A percentile compares a stretch with the other conserved stretches of the same genome.
Evolutionary conservation across 2,797 vertebrate species (phyloP).

Genomic region (Ibycter americanus): DNA sequence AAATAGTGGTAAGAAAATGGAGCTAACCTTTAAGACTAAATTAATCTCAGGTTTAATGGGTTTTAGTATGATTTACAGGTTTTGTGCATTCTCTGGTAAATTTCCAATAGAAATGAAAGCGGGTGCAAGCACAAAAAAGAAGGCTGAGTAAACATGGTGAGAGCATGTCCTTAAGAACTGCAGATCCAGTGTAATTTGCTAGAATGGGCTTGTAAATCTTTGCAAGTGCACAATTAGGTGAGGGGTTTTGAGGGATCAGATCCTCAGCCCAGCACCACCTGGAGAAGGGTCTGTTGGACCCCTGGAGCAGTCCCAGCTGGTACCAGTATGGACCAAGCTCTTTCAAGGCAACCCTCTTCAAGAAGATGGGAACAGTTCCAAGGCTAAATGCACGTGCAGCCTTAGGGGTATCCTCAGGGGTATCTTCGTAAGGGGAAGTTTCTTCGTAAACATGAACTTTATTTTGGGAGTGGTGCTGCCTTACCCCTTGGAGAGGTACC

Average conservation of each 20-base stretch:
- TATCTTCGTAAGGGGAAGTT: not conserved
- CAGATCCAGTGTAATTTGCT: not conserved
- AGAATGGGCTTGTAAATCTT: slow-evolving; percentile 6
- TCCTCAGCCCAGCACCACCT: not conserved
- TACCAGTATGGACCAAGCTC: not conserved
- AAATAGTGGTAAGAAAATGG: slow-evolving; percentile 70
- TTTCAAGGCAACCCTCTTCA: rapidly evolving
- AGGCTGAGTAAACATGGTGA: slow-evolving; percentile 47
- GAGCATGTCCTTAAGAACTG: slow-evolving; percentile 15
- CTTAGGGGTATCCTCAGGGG: not conserved
- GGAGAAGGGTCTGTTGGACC: not conserved
- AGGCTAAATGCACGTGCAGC: not conserved
- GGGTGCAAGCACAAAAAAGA: slow-evolving; percentile 12
- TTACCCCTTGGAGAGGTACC: not conserved
- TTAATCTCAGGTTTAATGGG: slow-evolving; percentile 72
- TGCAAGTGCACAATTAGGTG: not conserved
- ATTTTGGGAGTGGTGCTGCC: not conserved
- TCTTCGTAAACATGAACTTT: not conserved
- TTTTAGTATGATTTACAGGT: slow-evolving; percentile 63
- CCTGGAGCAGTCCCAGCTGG: not conserved
- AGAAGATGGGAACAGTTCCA: not conserved
- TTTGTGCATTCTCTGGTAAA: slow-evolving; percentile 60
- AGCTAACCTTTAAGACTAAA: slow-evolving; percentile 72
- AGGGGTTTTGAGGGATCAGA: not conserved
- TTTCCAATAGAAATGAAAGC: slow-evolving; percentile 65